Evolutionary conservation across 2,113 vertebrate species (phyloP).

Genomic region (Gorsachius goisagi): DNA sequence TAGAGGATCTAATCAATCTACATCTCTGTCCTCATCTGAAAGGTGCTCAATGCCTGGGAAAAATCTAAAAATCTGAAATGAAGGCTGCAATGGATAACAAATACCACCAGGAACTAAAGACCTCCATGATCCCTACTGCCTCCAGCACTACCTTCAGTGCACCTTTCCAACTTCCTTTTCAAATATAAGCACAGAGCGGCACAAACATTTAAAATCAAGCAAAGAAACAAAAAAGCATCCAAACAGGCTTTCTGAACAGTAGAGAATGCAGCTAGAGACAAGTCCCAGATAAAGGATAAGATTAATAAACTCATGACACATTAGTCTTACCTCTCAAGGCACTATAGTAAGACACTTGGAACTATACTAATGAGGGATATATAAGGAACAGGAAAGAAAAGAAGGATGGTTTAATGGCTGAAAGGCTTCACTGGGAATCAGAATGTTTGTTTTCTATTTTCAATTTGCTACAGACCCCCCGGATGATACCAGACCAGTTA

Average conservation of each 20-base stretch:
- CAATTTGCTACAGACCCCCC: neutral
- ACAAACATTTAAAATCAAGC: neutral
- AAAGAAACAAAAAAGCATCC: neutral
- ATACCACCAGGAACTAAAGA: neutral
- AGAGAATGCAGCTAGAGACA: neutral
- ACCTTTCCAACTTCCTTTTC: neutral
- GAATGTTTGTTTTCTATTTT: neutral
- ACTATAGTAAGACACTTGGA: neutral
- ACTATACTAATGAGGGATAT: neutral
- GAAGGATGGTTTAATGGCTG: neutral
- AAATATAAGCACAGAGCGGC: neutral
- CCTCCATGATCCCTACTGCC: neutral
- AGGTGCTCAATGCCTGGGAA: neutral
- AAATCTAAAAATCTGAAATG: neutral
- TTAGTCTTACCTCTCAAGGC: neutral
- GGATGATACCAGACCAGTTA: neutral
- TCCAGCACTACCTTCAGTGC: neutral
- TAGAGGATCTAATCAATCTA: neutral
- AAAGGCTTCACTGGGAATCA: neutral
- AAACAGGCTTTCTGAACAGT: neutral
- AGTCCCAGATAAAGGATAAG: neutral
- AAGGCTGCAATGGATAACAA: neutral
- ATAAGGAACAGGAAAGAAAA: neutral
- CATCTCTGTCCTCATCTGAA: neutral
- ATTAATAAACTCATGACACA: neutral